Evolutionary conservation across 1,140 invertebrate species (phyloP).

Genomic region (Saccostrea echinata): DNA sequence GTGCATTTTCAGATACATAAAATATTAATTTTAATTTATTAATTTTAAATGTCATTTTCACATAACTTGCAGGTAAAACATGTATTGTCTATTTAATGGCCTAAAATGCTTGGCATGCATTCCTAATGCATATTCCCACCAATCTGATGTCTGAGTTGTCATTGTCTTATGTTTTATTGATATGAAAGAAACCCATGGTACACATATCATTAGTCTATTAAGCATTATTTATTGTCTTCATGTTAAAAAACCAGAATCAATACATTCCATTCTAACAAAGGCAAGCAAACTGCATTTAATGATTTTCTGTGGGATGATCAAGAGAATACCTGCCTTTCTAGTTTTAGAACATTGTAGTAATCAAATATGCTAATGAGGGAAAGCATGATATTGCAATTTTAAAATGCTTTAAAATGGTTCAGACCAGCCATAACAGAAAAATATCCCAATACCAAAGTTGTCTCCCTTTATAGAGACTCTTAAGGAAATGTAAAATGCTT

Average conservation of each 20-base stretch:
- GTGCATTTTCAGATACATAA: too few relatives aligned
- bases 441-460: too few relatives aligned
- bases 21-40: too few relatives aligned
- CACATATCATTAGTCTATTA: neutral
- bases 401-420: neutral
- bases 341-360: neutral
- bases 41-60: too few relatives aligned
- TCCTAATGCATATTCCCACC: neutral
- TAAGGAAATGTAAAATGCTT: too few relatives aligned
- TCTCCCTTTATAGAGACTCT: too few relatives aligned
- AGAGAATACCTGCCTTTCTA: neutral
- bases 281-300: neutral
- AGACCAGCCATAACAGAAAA: neutral
- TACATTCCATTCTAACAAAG: slow-evolving; percentile 32
- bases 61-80: too few relatives aligned
- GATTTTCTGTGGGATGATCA: neutral
- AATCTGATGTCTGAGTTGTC: neutral
- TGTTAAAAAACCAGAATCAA: slow-evolving; percentile 4
- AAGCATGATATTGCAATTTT: neutral
- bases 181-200: neutral
- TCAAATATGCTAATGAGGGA: neutral
- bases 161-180: neutral
- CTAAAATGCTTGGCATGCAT: slow-evolving; percentile 5
- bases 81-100: too few relatives aligned
- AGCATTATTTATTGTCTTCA: slow-evolving; percentile 31